phyloP scores from a whole-genome alignment of 2,113 vertebrate genomes.

The Oenanthe melanoleuca region DNA sequence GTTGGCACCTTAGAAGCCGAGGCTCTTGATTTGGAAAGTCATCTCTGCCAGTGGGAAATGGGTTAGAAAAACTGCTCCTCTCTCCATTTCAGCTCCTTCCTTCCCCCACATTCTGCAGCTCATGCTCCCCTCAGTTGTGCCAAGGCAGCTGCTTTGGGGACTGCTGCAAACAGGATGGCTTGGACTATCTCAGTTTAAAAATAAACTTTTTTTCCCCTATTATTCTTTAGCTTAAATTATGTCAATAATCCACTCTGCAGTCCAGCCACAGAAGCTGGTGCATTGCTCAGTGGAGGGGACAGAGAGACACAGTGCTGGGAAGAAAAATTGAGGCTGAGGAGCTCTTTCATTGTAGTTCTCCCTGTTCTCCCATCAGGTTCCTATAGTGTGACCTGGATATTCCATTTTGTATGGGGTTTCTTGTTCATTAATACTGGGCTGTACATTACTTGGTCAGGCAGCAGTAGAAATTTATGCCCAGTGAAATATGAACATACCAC shows the following conservation, averaged over 20 bases:
- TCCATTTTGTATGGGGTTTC: fast-evolving
- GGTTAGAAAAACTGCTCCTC: not conserved
- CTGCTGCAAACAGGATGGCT: not conserved
- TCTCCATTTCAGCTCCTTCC: not conserved
- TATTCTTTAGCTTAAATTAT: not conserved
- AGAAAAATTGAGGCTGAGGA: not conserved
- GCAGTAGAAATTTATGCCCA: not conserved
- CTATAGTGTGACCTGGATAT: not conserved
- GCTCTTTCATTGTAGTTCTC: not conserved
- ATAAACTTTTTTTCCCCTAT: not conserved
- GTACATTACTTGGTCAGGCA: not conserved
- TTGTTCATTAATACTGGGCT: not conserved
- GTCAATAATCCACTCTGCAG: not conserved
- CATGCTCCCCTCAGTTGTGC: not conserved
- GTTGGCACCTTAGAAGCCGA: not conserved
- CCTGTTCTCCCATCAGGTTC: not conserved
- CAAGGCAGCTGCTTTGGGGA: constrained; percentile 14
- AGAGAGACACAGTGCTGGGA: not conserved
- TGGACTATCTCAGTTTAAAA: not conserved
- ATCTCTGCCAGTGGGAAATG: not conserved
- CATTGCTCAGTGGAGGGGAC: not conserved
- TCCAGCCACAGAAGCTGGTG: not conserved
- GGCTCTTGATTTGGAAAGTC: not conserved
- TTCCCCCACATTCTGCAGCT: not conserved
- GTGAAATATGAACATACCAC: not conserved